Conservation (phyloP, 1,140 invertebrate species). For the Melipona quadrifasciata region DNA sequence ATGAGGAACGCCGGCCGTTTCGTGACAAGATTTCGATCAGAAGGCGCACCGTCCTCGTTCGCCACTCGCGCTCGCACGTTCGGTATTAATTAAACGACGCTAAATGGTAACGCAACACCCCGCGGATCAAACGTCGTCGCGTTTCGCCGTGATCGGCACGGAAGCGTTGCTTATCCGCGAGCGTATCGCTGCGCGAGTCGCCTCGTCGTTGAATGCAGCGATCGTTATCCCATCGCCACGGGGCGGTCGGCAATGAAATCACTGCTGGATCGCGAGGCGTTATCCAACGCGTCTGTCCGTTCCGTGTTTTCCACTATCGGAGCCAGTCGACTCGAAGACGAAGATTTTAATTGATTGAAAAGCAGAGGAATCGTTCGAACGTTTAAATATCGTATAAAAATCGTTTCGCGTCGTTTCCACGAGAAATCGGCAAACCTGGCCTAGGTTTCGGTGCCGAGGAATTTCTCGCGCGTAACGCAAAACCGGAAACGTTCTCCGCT, state of each 20-base stretch:
- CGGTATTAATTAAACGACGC: constrained; percentile 54
- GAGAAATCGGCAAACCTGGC: too few species aligned
- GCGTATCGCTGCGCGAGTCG: constrained; percentile 6
- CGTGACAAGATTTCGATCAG: constrained; percentile 64
- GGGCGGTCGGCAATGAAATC: constrained; percentile 6
- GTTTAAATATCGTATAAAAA: too few species aligned
- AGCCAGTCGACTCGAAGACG: background rate
- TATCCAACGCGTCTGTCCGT: background rate
- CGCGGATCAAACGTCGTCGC: constrained; percentile 37
- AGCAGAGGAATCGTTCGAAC: too few species aligned
- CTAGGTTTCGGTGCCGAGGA: too few species aligned
- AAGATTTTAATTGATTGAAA: background rate
- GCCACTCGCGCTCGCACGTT: constrained; percentile 11
- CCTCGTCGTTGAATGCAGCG: constrained; percentile 3
- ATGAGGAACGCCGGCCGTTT: constrained; percentile 43
- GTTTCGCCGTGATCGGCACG: constrained; percentile 39
- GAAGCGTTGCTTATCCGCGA: constrained; percentile 39
- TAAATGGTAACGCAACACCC: constrained; percentile 52
- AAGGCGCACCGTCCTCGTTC: constrained; percentile 15
- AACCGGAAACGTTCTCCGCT: too few species aligned
- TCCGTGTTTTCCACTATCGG: constrained; percentile 24
- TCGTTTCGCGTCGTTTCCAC: too few species aligned
- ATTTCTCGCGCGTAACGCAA: background rate
- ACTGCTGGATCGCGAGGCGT: background rate
- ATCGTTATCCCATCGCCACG: constrained; percentile 23